Evolutionary conservation across 1,140 invertebrate genomes (phyloP).

Genomic region (Dinoponera quadriceps): DNA sequence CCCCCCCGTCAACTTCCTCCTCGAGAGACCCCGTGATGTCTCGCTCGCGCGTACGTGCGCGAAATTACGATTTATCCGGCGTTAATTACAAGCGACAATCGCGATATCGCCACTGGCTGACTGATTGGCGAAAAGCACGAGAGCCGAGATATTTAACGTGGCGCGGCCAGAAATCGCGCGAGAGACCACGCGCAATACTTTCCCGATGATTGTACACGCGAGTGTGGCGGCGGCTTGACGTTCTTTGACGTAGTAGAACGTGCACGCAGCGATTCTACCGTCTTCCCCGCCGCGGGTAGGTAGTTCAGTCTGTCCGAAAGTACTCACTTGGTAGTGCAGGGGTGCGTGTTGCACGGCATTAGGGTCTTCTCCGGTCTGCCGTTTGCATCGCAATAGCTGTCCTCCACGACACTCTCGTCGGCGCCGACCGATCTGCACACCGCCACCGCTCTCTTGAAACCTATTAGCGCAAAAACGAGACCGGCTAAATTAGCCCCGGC

Average conservation of each 20-base stretch:
- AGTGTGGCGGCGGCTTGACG: conserved; percentile 3
- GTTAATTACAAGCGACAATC: neutral
- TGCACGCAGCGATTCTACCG: conserved; percentile 27
- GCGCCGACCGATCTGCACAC: conserved; percentile 91
- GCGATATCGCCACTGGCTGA: no score
- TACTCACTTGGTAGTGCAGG: conserved; percentile 94
- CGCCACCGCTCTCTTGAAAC: conserved; percentile 93
- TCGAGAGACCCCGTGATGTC: conserved; percentile 1
- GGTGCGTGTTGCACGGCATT: conserved; percentile 93
- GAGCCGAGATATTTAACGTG: neutral
- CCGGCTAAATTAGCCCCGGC: conserved; percentile 9
- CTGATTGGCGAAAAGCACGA: no score
- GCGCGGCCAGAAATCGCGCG: neutral
- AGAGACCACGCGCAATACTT: neutral
- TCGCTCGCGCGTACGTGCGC: neutral
- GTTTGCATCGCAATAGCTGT: conserved; percentile 91
- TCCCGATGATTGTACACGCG: conserved; percentile 23
- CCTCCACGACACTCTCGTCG: conserved; percentile 91
- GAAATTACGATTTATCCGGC: conserved; percentile 17
- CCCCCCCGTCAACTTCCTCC: conserved; percentile 23
- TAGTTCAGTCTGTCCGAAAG: conserved; percentile 53
- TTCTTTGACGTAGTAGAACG: conserved; percentile 54
- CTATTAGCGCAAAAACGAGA: conserved; percentile 85
- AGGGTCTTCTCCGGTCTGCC: conserved; percentile 91
- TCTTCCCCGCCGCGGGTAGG: neutral